Evolutionary conservation across 2,797 vertebrate species (phyloP).

Genomic region (Leucoraja ocellata): DNA sequence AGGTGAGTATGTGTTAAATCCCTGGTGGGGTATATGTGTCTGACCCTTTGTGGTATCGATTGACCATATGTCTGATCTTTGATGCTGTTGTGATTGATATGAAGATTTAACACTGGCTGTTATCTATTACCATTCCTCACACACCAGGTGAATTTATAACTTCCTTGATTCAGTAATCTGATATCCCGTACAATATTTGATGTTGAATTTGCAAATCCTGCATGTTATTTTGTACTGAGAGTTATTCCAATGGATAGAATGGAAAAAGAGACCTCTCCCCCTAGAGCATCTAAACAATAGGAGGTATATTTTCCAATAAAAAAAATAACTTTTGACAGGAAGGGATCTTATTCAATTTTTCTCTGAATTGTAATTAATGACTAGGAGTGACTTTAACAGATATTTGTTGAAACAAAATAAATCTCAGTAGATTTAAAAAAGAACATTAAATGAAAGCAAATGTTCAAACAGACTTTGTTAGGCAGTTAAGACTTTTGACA

Average conservation of each 20-base stretch:
- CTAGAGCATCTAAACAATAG: neutral
- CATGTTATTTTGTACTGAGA: neutral
- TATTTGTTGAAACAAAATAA: neutral
- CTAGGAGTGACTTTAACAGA: neutral
- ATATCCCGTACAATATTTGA: neutral
- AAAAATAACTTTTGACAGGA: neutral
- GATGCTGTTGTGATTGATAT: constrained; percentile 22
- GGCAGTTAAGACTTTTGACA: neutral
- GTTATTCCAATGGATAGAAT: neutral
- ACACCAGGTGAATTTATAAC: neutral
- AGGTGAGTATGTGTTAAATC: constrained; percentile 15
- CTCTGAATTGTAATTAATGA: neutral
- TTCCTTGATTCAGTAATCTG: neutral
- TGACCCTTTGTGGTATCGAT: constrained; percentile 15
- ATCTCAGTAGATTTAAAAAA: neutral
- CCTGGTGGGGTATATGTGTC: neutral
- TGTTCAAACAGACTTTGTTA: neutral
- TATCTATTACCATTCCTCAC: constrained; percentile 22
- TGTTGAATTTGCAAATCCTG: neutral
- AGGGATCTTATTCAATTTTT: neutral
- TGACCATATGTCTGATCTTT: constrained; percentile 18
- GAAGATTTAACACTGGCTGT: constrained; percentile 10
- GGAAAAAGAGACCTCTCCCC: neutral
- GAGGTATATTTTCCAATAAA: neutral
- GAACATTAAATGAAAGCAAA: neutral